A percentile compares a stretch with the other conserved stretches of the same genome.
phyloP scores from a whole-genome alignment of 2,888 invertebrate species.

The Polymixis lichenea region DNA sequence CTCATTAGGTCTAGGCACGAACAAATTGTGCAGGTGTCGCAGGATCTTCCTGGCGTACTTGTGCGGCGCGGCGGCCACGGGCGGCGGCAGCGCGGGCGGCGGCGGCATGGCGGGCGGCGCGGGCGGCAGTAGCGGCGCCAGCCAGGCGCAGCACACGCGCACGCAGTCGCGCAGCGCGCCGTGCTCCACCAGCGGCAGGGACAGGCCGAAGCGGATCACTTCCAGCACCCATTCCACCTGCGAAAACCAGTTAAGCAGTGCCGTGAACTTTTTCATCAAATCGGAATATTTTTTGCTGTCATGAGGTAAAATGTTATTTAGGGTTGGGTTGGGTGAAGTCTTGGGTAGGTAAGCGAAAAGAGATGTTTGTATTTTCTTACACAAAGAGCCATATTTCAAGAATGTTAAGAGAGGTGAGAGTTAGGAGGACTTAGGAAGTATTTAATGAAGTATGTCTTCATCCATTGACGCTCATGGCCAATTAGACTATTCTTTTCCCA shows the following conservation, averaged over 20 bases:
- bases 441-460: no score
- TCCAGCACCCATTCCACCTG: constrained; percentile 97
- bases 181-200: constrained; percentile 97
- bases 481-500: background rate
- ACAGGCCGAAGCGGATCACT: constrained; percentile 97
- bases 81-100: constrained; percentile 96
- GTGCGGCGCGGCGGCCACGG: constrained; percentile 96
- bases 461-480: background rate
- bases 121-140: constrained; percentile 95
- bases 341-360: background rate
- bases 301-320: background rate
- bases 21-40: constrained; percentile 97
- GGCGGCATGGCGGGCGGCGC: constrained; percentile 96
- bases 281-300: background rate
- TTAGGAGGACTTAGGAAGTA: background rate
- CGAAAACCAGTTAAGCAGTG: constrained; percentile 9
- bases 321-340: no score
- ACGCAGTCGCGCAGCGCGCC: constrained; percentile 99
- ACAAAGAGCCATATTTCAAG: background rate
- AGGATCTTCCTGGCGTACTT: constrained; percentile 97
- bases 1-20: constrained; percentile 97
- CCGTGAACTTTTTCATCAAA: no score
- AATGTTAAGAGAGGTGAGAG: background rate
- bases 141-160: constrained; percentile 99
- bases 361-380: background rate